A percentile compares a stretch with the other conserved stretches of the same genome.
Conservation (phyloP, 2,888 invertebrate species). For the Falcaria lacertinaria region DNA sequence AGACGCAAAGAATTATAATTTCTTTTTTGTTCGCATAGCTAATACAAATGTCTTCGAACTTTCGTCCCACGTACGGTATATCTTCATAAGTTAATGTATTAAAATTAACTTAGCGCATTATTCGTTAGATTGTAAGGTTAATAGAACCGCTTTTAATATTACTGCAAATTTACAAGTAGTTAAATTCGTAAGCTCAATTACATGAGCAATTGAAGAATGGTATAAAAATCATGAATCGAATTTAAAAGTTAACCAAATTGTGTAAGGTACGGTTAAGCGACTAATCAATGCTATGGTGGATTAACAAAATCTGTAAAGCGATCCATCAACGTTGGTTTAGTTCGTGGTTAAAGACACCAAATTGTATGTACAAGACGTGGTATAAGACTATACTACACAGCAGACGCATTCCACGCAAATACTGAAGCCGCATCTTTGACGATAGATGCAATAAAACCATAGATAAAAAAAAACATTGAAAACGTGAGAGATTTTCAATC, state of each 20-base stretch:
- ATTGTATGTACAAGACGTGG: background rate
- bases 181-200: too few species aligned
- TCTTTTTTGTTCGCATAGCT: conserved; percentile 46
- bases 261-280: background rate
- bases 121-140: background rate
- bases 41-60: conserved; percentile 45
- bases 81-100: conserved; percentile 6
- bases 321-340: background rate
- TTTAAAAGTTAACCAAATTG: conserved; percentile 4
- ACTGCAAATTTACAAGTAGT: too few species aligned
- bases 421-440: background rate
- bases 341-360: background rate
- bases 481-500: conserved; percentile 49
- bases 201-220: background rate
- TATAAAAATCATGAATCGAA: conserved; percentile 4
- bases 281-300: background rate
- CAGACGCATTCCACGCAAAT: background rate
- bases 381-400: background rate
- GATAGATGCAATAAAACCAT: background rate
- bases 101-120: background rate
- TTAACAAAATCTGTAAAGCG: background rate
- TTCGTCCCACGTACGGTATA: conserved; percentile 36
- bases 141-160: background rate
- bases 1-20: conserved; percentile 26
- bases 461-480: conserved; percentile 19